phyloP scores from a whole-genome alignment of 2,113 vertebrate species.

The Sorex araneus region DNA sequence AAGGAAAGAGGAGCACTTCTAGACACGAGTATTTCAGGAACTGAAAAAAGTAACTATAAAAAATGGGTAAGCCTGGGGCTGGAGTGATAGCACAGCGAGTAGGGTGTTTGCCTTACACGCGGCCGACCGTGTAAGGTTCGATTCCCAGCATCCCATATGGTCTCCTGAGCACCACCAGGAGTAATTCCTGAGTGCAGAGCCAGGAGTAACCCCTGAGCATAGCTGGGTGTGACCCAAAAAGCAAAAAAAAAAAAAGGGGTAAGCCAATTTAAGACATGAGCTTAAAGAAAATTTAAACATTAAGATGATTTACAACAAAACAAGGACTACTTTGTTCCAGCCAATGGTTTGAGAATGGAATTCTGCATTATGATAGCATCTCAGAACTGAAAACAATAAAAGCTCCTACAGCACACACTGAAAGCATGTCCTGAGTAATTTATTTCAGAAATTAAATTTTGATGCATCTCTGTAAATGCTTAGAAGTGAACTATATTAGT shows the following conservation, averaged over 20 bases:
- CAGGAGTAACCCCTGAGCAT: too few relatives aligned
- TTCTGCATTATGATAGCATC: not conserved
- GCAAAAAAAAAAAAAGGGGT: not conserved
- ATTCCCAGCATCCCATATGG: too few relatives aligned
- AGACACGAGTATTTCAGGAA: not conserved
- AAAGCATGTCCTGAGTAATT: not conserved
- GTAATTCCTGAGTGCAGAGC: too few relatives aligned
- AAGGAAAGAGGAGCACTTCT: not conserved
- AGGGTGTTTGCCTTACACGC: too few relatives aligned
- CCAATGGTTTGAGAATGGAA: not conserved
- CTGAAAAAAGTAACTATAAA: not conserved
- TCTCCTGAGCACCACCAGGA: too few relatives aligned
- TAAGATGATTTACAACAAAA: not conserved
- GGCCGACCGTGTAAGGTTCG: too few relatives aligned
- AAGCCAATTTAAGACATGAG: not conserved
- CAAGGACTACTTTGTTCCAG: not conserved
- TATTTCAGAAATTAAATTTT: constrained; percentile 9
- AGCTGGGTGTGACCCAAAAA: too few relatives aligned
- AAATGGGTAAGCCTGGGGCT: not conserved
- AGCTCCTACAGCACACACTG: not conserved
- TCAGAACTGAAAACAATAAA: constrained; percentile 26
- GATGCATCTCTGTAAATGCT: not conserved
- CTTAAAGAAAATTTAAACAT: not conserved
- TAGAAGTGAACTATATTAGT: not conserved
- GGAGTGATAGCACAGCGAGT: too few relatives aligned